These are phyloP conservation scores for Zonitis immaculata DNA, from an alignment of 2,888 invertebrate species.

Conservation along the genomic window DNA sequence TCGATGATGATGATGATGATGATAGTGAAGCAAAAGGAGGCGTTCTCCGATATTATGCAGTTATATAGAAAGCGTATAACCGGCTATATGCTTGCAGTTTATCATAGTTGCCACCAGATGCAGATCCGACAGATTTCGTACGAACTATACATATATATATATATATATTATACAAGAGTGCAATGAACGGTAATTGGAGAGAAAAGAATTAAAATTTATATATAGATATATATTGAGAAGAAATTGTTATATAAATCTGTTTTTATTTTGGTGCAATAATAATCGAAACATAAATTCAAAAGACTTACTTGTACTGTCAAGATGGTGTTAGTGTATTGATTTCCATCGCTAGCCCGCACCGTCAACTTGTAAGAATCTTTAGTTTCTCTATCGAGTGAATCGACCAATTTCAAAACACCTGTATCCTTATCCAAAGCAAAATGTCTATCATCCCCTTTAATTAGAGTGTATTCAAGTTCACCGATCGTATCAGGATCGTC, in stretches of 20 bases:
- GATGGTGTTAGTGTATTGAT: constrained; percentile 76
- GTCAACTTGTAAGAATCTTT: constrained; percentile 72
- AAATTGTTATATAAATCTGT: too few relatives aligned
- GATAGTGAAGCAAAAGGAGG: constrained; percentile 13
- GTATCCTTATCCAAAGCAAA: constrained; percentile 68
- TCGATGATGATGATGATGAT: constrained; percentile 3
- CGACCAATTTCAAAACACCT: constrained; percentile 69
- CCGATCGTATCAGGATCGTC: constrained; percentile 84
- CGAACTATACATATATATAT: too few relatives aligned
- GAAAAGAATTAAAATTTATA: too few relatives aligned
- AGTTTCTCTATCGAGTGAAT: constrained; percentile 79
- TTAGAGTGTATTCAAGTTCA: constrained; percentile 67
- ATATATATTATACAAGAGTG: constrained; percentile 33
- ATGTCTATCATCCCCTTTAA: constrained; percentile 60
- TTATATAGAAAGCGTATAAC: constrained; percentile 23
- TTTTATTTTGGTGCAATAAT: not conserved
- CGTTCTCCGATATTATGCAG: constrained; percentile 22
- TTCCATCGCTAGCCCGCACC: constrained; percentile 83
- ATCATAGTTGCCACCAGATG: constrained; percentile 40
- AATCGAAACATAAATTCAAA: constrained; percentile 13
- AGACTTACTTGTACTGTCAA: constrained; percentile 71
- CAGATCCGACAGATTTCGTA: constrained; percentile 41
- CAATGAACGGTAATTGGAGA: constrained; percentile 43
- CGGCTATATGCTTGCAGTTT: constrained; percentile 31
- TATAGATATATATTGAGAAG: too few relatives aligned